These are phyloP conservation scores for Lutjanus erythropterus DNA, from an alignment of 2,113 vertebrate genomes.

Conservation along the genomic window DNA sequence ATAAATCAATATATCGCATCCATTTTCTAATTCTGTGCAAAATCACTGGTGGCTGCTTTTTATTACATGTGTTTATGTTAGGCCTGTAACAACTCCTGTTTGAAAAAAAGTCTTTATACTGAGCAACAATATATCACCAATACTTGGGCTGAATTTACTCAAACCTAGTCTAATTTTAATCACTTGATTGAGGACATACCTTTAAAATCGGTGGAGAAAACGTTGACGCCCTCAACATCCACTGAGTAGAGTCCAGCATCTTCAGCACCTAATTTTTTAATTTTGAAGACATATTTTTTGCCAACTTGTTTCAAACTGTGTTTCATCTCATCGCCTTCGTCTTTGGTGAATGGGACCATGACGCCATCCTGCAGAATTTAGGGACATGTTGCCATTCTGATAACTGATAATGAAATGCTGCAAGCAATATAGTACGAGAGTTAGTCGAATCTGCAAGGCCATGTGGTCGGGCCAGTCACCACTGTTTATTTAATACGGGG, in stretches of 20 bases:
- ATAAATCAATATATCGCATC: background rate
- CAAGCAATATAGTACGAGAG: background rate
- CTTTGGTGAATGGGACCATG: constrained; percentile 83
- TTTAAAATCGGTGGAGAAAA: constrained; percentile 91
- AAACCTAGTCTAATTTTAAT: background rate
- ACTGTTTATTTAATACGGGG: no score
- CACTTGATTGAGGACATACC: constrained; percentile 72
- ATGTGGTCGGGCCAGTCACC: no score
- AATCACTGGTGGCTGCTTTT: background rate
- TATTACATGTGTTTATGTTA: no score
- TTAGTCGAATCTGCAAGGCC: no score
- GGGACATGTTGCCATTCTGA: background rate
- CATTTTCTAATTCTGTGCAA: constrained; percentile 25
- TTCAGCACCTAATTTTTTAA: constrained; percentile 84
- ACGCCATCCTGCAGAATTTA: constrained; percentile 85
- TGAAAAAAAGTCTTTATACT: background rate
- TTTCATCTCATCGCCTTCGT: constrained; percentile 70
- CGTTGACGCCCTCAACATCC: constrained; percentile 87
- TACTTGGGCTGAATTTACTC: background rate
- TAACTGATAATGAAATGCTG: background rate
- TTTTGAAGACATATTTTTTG: constrained; percentile 87
- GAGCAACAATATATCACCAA: background rate
- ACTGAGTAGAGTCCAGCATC: constrained; percentile 93
- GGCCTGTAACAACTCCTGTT: no score
- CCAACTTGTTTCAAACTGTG: constrained; percentile 86